These are phyloP conservation scores for Hippoglossus stenolepis DNA, from an alignment of 2,113 vertebrate species.

Conservation along the genomic window DNA sequence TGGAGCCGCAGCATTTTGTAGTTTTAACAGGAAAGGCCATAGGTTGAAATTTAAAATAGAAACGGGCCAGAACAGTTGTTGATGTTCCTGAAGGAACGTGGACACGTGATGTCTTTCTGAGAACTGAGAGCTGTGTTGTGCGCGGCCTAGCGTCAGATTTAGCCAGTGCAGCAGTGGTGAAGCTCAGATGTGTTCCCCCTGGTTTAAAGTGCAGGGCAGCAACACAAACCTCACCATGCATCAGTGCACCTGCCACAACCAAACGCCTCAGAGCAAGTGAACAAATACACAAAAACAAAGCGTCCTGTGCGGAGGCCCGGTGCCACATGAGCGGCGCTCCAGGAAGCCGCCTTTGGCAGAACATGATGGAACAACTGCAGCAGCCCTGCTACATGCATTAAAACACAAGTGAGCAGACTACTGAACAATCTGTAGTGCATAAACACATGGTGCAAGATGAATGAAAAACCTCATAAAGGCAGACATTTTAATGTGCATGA, in stretches of 20 bases:
- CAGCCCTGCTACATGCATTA: conserved; percentile 49
- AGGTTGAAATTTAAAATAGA: not conserved
- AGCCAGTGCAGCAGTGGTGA: not conserved
- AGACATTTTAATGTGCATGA: not conserved
- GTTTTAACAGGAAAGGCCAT: not conserved
- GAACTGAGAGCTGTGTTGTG: not conserved
- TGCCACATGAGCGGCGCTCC: conserved; percentile 26
- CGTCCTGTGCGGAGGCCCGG: not conserved
- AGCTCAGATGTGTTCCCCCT: conserved; percentile 16
- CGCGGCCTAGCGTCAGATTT: not conserved
- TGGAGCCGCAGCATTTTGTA: not conserved
- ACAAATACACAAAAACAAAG: conserved; percentile 30
- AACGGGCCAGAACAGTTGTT: not conserved
- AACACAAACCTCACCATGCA: conserved; percentile 23
- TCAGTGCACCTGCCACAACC: conserved; percentile 43
- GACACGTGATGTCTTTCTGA: not conserved
- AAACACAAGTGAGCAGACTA: conserved; percentile 20
- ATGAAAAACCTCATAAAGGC: conserved; percentile 10
- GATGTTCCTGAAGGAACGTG: not conserved
- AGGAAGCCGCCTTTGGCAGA: conserved; percentile 58
- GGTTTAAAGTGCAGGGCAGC: not conserved
- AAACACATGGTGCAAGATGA: conserved; percentile 30
- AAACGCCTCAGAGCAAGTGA: conserved; percentile 15
- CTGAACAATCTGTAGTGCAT: conserved; percentile 9
- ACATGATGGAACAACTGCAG: conserved; percentile 37